Evolutionary conservation across 1,140 invertebrate species (phyloP), one percentile per base, ranked within the genome.

Genomic region (Penaeus vannamei): DNA sequence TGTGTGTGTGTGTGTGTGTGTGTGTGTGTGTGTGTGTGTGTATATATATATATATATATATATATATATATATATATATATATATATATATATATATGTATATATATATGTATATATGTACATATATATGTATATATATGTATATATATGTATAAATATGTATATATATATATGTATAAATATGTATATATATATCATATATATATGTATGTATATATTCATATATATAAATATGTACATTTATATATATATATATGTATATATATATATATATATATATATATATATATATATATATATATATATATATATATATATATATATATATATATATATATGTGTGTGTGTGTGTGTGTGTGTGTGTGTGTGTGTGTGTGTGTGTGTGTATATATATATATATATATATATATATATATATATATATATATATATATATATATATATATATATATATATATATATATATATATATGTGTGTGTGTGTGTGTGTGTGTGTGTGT

Each of bases 71-170:
- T 10, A 53, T 53, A 10, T 0, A 53, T 10, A 53, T 8, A 53
- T 53, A 53, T 53, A 17, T 53, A 53, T 53, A 17, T 53, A 53
- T 53, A 53, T 53, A 53, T 53, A 53, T 53, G 14, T 53, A 53
- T 53, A 53, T 53, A 53, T 53, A 76, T n/a, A 76, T 76, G 32
- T 32, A 76, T 32, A 19, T 32, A 76, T n/a, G 32, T 76, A n/a
- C 32, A 76, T 76, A 72, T 72, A 72, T 72, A 72, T 72, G 0
- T 72, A 72, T 76, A 76, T 76, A 76, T 76, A 76, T 32, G 32
- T 76, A 76, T 76, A 76, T 29, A 76, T 76, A 76, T 76, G 32
- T 76, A 76, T 76, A 76, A 32, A 76, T 76, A 76, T 76, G 10
- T 76, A 76, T 76, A 76, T 76, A 76, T 76, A 76, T 76, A 76